Evolutionary conservation across 2,888 invertebrate species (phyloP), one percentile per base, ranked within the genome.

Genomic region (Drosophila nr. fundita): DNA sequence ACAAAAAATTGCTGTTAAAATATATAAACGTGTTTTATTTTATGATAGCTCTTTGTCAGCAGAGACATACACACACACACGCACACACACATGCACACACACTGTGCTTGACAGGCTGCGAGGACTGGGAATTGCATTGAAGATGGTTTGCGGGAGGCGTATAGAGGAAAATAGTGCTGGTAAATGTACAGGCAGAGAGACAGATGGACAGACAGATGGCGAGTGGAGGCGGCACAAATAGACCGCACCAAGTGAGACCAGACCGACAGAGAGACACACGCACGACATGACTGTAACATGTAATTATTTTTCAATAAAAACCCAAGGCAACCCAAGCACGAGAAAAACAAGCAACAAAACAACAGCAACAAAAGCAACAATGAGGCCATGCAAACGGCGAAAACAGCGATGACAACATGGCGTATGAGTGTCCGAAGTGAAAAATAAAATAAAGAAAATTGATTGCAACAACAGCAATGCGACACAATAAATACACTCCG

Each of bases 291-390:
- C 89, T 88, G 89, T 88, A 88, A 86, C 86, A 86, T 88, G 82
- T 86, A 88, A 86, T 86, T 86, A 86, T 86, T 86, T 86, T 86
- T 88, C 86, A 86, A 86, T 86, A 86, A 88, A 82, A 88, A 88
- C 87, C 87, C 82, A 88, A 83, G 88, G 73, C 79, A 79, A 65
- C 63, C 62, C 66, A 71, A 80, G 76, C 77, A 68, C 68, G 72
- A 74, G 72, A 72, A 82, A 76, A 73, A 78, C 63, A 61, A 65
- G 48, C 55, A 70, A 50, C 38, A 65, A 42, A 27, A 60, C 55
- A 59, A 63, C 45, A 45, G 67, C 82, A 74, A 64, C 64, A 64
- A 48, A 58, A 76, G 55, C 71, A 63, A 48, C 68, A 75, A 75
- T 58, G 52, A 60, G 75, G 38, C 63, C 63, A 68, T 54, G 49